Base-by-base conservation (phyloP, 1,140 invertebrate species). In the Drosophila seguyi region DNA sequence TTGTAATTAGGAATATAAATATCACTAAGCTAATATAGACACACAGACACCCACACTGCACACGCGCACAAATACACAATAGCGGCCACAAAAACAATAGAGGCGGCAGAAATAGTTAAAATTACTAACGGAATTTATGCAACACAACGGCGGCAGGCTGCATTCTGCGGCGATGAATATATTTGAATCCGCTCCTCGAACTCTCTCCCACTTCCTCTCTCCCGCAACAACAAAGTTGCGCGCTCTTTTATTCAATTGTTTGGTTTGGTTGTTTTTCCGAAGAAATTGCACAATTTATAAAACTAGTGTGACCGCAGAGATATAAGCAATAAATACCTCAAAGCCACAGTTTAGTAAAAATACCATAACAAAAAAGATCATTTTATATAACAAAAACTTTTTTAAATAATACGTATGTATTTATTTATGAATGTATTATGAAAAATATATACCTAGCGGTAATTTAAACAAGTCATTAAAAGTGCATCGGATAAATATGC, bases 1-100 rank as follows among this genome's bases (percentile, higher is more conserved):
- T 78, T 62, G 52, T 79, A 79, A 79, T 79, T 79, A 79, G 52
- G 76, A 79, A 79, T 79, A 79, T 72, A 79, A 79, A 79, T 79
- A 79, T 59, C 75, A 71, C 75, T 63, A 78, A 72, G 65, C 75
- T 77, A 77, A 79, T 78, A 79, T 79, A 78, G 57, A 72, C 45
- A 78, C 75, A 56, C 29, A 63, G 29, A 44, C 50, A 48, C 38
- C 36, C 57, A 63, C 57, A 50, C 25, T 39, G 76, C 74, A 79
- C 75, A 69, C 66, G 75, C 57, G 63, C 53, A 44, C 44, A 68
- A 36, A 31, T 52, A 74, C 68, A 75, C 69, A 63, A 55, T 44
- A 22, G 14, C 34, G 29, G 48, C 6, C 42, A 56, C n/a, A 78
- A 53, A 45, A 25, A 56, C 41, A 56, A 56, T 25, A 76, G 61